Base-by-base conservation (phyloP, 92 coral and sea anemone species). In the Actinostola sp. region DNA sequence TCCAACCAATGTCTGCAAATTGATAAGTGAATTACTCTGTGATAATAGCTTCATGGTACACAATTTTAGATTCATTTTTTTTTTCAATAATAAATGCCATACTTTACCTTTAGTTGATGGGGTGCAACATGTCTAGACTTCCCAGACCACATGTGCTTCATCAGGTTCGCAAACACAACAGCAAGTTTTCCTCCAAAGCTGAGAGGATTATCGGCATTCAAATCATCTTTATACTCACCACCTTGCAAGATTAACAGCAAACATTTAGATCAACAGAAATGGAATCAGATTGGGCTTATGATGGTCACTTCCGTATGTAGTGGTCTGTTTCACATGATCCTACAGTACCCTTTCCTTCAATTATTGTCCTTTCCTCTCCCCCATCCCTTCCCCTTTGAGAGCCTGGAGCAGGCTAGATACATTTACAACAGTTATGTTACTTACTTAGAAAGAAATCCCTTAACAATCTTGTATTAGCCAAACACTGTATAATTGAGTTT, bases 401-500 rank as follows among this genome's bases (percentile, higher is more conserved):
- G n/a, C n/a, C n/a, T n/a, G n/a, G n/a, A n/a, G n/a, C n/a, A n/a
- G n/a, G n/a, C n/a, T n/a, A n/a, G n/a, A n/a, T n/a, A 9, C 70
- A 29, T 11, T 30, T 31, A 9, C 9, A 68, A 50, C 61, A 46
- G 7, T 1, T 31, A 61, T 24, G 24, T 20, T 27, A 78, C 92
- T 78, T 66, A 94, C 98, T 78, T 33, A 94, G 79, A 28, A 94
- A 84, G 61, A 76, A 94, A 58, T 86, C 93, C 59, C 98, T 85
- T 25, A 94, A 88, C 30, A 71, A 75, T 41, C 83, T 79, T 34
- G 93, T 79, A 51, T 92, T 87, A n/a, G 91, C 96, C 76, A 94
- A 72, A 65, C 98, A 94, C 75, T 94, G 98, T n/a, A 94, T 82
- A 60, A 94, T 81, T 19, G 98, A 94, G 82, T 94, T 94, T 33